phyloP scores from a whole-genome alignment of 2,113 vertebrate species.

The Cyprinodon variegatus region DNA sequence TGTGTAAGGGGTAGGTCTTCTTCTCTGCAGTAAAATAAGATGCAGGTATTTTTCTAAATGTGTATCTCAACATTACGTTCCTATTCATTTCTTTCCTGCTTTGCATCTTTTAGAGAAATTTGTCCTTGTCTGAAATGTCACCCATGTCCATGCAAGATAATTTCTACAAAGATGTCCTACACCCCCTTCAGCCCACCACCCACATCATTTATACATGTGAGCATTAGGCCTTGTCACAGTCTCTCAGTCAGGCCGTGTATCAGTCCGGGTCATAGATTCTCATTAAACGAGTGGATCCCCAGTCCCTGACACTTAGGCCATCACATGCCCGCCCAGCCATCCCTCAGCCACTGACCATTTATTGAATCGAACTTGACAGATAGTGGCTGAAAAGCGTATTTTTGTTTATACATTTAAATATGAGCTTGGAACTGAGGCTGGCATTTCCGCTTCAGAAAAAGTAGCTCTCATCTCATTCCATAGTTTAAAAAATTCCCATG shows the following conservation, averaged over 20 bases:
- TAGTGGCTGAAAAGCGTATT: constrained; percentile 3
- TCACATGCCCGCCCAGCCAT: constrained; percentile 67
- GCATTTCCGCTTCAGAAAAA: constrained; percentile 22
- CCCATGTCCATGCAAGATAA: constrained; percentile 47
- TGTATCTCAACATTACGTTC: background rate
- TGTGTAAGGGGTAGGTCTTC: background rate
- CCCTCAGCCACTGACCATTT: constrained; percentile 61
- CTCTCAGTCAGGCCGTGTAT: constrained; percentile 71
- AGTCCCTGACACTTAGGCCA: constrained; percentile 70
- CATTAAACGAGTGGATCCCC: constrained; percentile 75
- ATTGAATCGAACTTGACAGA: constrained; percentile 60
- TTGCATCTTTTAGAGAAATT: background rate
- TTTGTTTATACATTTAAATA: constrained; percentile 29
- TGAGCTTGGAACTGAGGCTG: background rate
- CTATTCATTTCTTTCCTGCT: background rate
- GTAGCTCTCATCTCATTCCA: constrained; percentile 8
- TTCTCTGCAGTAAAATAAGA: background rate
- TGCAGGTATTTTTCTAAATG: background rate
- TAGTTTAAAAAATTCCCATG: constrained; percentile 5
- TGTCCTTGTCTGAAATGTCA: constrained; percentile 20
- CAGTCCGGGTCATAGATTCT: constrained; percentile 76
- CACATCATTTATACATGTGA: constrained; percentile 78
- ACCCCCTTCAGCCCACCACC: constrained; percentile 34
- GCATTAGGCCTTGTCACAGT: constrained; percentile 76
- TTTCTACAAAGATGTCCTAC: constrained; percentile 48